phyloP scores from a whole-genome alignment of 2,797 vertebrate species.

The Lepidocolaptes lacrymiger region DNA sequence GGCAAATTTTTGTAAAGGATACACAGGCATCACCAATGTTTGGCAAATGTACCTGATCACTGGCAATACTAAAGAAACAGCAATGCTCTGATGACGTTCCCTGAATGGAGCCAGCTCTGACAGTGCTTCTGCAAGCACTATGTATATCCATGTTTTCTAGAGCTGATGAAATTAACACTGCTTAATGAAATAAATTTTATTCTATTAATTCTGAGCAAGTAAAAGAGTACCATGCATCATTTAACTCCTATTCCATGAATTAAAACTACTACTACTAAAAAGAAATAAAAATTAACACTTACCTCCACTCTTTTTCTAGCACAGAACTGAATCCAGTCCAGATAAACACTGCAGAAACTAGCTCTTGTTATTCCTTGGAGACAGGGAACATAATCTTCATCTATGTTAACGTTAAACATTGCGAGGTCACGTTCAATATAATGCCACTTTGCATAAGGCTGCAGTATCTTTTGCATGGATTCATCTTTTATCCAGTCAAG shows the following conservation, averaged over 20 bases:
- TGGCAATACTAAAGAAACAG: not conserved
- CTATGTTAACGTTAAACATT: conserved; percentile 92
- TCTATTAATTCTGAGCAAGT: not conserved
- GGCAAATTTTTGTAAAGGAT: not conserved
- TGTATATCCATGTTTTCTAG: not conserved
- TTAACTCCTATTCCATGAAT: not conserved
- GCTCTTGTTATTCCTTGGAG: conserved; percentile 95
- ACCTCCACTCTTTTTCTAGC: conserved; percentile 87
- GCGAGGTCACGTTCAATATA: conserved; percentile 94
- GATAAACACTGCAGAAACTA: conserved; percentile 94
- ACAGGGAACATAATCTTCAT: conserved; percentile 95
- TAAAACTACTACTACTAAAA: not conserved
- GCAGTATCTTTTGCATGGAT: conserved; percentile 86
- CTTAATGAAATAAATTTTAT: not conserved
- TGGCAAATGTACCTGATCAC: not conserved
- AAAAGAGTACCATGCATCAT: not conserved
- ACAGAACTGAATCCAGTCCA: conserved; percentile 97
- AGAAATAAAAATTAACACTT: not conserved
- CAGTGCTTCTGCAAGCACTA: not conserved
- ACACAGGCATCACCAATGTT: not conserved
- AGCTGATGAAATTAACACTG: not conserved
- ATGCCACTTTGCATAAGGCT: conserved; percentile 94
- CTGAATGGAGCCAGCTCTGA: not conserved
- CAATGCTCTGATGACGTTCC: not conserved
- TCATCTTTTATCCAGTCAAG: conserved; percentile 88